Conservation (phyloP, 2,888 invertebrate genomes). For the Cephus pulcher region DNA sequence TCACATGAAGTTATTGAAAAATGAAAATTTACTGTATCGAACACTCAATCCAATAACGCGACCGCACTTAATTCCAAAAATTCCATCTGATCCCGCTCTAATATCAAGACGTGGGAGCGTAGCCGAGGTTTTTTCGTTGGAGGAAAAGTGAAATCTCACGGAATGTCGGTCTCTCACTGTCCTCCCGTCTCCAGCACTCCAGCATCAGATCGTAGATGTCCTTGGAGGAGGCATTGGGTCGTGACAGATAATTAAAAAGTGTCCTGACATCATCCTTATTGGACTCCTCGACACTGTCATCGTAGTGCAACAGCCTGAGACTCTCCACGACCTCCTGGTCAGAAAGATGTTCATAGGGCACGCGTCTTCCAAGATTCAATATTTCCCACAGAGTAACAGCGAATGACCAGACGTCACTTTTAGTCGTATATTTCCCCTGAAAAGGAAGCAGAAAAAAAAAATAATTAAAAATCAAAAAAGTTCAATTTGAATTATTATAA, state of each 20-base stretch:
- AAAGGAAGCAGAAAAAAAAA: conserved; percentile 33
- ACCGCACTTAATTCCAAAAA: neutral
- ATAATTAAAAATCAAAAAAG: neutral
- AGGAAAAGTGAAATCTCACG: conserved; percentile 85
- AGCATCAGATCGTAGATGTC: conserved; percentile 88
- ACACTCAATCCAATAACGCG: neutral
- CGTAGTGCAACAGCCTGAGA: conserved; percentile 77
- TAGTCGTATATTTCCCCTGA: conserved; percentile 87
- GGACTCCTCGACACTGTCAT: conserved; percentile 66
- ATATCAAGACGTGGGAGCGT: conserved; percentile 69
- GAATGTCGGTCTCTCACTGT: conserved; percentile 81
- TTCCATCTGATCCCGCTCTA: conserved; percentile 28
- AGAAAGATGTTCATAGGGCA: conserved; percentile 81
- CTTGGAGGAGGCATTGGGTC: conserved; percentile 78
- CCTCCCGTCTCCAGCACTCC: conserved; percentile 87
- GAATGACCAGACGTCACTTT: conserved; percentile 93
- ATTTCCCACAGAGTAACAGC: conserved; percentile 91
- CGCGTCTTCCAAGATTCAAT: conserved; percentile 79
- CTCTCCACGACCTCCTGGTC: conserved; percentile 87
- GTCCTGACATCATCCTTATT: conserved; percentile 39
- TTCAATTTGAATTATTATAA: too few relatives aligned
- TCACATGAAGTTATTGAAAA: neutral
- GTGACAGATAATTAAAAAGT: conserved; percentile 73
- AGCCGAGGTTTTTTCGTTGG: conserved; percentile 77
- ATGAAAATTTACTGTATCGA: conserved; percentile 9